Percentiles rank a stretch among this genome's conserved stretches.
phyloP scores from a whole-genome alignment of 2,888 invertebrate genomes.

The Norana najaformis region DNA sequence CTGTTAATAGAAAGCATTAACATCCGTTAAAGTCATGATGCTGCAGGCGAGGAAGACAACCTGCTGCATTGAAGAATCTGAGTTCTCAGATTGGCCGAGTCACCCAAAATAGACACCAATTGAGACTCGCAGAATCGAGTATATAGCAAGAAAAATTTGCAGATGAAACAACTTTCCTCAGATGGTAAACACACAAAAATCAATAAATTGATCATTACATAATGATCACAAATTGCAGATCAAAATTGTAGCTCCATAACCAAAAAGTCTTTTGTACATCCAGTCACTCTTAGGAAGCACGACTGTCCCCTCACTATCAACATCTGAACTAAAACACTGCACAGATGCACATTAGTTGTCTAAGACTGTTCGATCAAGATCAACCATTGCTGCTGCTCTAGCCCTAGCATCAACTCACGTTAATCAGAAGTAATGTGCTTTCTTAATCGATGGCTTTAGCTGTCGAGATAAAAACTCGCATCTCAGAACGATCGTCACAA shows the following conservation, averaged over 20 bases:
- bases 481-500: background rate
- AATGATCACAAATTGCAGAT: background rate
- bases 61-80: no score
- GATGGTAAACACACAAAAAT: background rate
- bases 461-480: background rate
- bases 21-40: no score
- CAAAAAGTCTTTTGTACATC: slow-evolving; percentile 13
- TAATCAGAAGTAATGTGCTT: background rate
- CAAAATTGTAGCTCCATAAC: background rate
- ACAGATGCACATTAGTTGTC: background rate
- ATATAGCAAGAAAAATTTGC: background rate
- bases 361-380: background rate
- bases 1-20: background rate
- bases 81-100: background rate
- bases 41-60: no score
- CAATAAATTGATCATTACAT: background rate
- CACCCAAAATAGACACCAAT: background rate
- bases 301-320: background rate
- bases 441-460: background rate
- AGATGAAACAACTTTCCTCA: background rate
- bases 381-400: background rate
- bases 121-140: background rate
- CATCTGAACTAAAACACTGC: background rate
- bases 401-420: background rate
- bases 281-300: background rate